Conservation (phyloP, 2,888 invertebrate species). For the Polydrusus cervinus region DNA sequence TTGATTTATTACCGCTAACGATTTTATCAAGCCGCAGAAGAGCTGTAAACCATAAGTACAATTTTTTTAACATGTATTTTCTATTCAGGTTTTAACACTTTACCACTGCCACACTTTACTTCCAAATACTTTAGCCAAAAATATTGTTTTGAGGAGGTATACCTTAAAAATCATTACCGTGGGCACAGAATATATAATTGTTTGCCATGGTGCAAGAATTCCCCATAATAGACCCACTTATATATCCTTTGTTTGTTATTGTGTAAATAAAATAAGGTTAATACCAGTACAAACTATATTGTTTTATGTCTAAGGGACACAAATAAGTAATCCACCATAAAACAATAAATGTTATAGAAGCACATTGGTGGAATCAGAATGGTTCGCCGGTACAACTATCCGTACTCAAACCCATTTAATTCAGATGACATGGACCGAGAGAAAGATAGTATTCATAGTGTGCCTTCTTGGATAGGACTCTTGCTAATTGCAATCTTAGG, state of each 20-base stretch:
- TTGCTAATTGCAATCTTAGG: conserved; percentile 13
- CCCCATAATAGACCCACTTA: too few species aligned
- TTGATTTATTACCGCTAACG: too few species aligned
- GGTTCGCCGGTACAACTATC: conserved; percentile 24
- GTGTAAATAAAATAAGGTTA: background rate
- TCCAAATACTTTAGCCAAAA: too few species aligned
- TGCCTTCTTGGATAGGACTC: conserved; percentile 35
- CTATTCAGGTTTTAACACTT: background rate
- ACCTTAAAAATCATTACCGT: too few species aligned
- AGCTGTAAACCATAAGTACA: background rate
- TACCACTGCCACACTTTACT: too few species aligned
- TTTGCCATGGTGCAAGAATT: too few species aligned
- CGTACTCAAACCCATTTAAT: conserved; percentile 32
- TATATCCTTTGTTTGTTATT: too few species aligned
- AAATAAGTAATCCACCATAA: background rate
- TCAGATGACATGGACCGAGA: conserved; percentile 33
- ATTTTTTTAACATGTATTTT: background rate
- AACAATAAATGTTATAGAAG: background rate
- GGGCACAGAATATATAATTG: too few species aligned
- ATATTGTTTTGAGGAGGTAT: too few species aligned
- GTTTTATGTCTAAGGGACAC: background rate
- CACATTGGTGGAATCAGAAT: conserved; percentile 3
- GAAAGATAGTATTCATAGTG: conserved; percentile 40
- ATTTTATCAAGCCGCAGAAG: too few species aligned
- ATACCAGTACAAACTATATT: conserved; percentile 2